Base-by-base conservation (phyloP, 2,888 invertebrate species). In the Chrysina gloriosa region DNA sequence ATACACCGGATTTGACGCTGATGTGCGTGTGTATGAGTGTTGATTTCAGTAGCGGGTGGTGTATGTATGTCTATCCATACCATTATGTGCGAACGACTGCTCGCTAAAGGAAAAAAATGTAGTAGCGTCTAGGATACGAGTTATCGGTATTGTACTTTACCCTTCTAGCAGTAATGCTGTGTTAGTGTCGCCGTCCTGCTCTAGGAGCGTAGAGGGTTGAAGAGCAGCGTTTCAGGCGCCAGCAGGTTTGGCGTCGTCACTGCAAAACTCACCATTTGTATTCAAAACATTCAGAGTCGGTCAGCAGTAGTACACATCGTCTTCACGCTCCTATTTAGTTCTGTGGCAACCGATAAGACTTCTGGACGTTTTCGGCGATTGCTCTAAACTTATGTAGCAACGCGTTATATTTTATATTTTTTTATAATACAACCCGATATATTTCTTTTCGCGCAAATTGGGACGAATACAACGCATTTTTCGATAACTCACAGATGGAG, bases 121-220 rank as follows among this genome's bases (percentile, higher is more conserved):
- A 42, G 19, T 39, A 42, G 14, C 27, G 42, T 61, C 42, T 27
- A 29, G 14, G 39, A 27, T 45, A 61, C 58, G 58, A 42, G 42
- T 61, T 42, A 9, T 21, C 14, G 25, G 25, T 61, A 52, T 52
- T 1, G 11, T 29, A 52, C 16, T 9, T 19, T 31, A 31, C 52
- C 52, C 21, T 31, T 52, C 29, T n/a, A 29, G 16, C 31, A 7
- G 27, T 16, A 21, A 27, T 9, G 11, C 19, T 29, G 5, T 42
- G 29, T n/a, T 27, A 16, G 34, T 54, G 11, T 66, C 56, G 64
- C 63, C 64, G 47, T 61, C 64, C 56, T 78, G 79, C 67, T 77
- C 78, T 27, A 77, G 73, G 7, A 79, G 77, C 31, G 74, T 70
- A n/a, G 78, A 73, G 36, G 80, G 70, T 27, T 25, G 25, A 42